These are phyloP conservation scores for Pseudopleuronectes americanus DNA, from an alignment of 2,797 vertebrate species.

Conservation along the genomic window DNA sequence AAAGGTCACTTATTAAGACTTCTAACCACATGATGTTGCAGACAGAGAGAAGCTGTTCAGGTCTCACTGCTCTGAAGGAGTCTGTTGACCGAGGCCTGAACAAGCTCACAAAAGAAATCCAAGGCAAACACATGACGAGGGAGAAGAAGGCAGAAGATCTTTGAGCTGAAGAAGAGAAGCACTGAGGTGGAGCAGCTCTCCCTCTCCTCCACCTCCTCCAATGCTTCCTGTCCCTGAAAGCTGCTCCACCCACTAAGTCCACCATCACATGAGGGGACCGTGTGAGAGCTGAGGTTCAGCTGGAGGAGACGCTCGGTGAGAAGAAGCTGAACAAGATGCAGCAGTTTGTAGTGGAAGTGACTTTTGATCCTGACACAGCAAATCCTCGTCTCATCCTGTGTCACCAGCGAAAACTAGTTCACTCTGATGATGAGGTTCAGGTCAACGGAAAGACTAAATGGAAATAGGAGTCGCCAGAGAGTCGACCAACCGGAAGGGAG, in stretches of 20 bases:
- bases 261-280: conserved; percentile 5
- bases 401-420: conserved; percentile 28
- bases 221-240: background rate
- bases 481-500: conserved; percentile 14
- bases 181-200: background rate
- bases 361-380: conserved; percentile 43
- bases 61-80: background rate
- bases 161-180: background rate
- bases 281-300: conserved; percentile 2
- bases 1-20: too few species aligned
- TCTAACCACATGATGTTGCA: background rate
- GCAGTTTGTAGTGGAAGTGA: conserved; percentile 31
- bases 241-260: background rate
- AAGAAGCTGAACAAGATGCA: conserved; percentile 23
- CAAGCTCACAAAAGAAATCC: background rate
- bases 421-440: conserved; percentile 8
- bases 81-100: background rate
- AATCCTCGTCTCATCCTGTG: background rate
- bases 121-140: background rate
- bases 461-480: conserved; percentile 21
- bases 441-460: conserved; percentile 22
- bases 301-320: conserved; percentile 4
- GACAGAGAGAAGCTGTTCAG: background rate
- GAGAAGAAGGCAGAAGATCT: background rate
- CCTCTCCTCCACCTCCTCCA: conserved; percentile 7